These are phyloP conservation scores for Capreolus pygargus DNA, from an alignment of 2,113 vertebrate species.

Conservation along the genomic window DNA sequence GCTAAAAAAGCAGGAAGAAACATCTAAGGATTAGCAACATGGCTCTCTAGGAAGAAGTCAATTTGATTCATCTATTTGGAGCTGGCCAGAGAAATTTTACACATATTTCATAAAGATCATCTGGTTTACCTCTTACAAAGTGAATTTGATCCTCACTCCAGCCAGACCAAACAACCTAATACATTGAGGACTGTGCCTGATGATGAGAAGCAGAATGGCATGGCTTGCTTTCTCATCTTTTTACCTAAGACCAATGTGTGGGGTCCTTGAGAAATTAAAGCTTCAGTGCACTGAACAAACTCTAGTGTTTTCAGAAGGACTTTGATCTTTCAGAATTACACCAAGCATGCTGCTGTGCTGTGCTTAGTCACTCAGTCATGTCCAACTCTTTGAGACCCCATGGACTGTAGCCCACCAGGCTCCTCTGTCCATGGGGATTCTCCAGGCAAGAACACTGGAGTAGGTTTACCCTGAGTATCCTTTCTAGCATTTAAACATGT, in stretches of 20 bases:
- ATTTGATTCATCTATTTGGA: not conserved
- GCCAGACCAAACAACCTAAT: constrained; percentile 30
- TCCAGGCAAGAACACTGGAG: not conserved
- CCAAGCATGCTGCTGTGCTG: not conserved
- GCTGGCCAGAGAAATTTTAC: not conserved
- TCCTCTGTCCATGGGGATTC: not conserved
- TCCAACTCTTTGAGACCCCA: not conserved
- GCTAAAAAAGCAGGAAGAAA: not conserved
- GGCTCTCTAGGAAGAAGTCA: not conserved
- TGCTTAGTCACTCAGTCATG: accelerated
- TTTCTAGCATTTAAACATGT: constrained; percentile 25
- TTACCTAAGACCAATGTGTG: not conserved
- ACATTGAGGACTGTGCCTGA: not conserved
- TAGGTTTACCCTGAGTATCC: not conserved
- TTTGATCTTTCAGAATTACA: not conserved
- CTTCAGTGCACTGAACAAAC: not conserved
- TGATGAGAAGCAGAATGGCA: not conserved
- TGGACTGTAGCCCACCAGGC: not conserved
- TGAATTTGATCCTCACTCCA: not conserved
- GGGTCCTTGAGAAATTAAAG: constrained; percentile 14
- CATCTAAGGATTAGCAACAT: not conserved
- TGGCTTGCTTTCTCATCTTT: not conserved
- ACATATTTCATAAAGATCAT: not conserved
- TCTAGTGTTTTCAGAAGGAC: not conserved
- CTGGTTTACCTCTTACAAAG: not conserved